A percentile compares a stretch with the other conserved stretches of the same genome.
Evolutionary conservation across 2,797 vertebrate genomes (phyloP).

Genomic region (Crenuchus spilurus): DNA sequence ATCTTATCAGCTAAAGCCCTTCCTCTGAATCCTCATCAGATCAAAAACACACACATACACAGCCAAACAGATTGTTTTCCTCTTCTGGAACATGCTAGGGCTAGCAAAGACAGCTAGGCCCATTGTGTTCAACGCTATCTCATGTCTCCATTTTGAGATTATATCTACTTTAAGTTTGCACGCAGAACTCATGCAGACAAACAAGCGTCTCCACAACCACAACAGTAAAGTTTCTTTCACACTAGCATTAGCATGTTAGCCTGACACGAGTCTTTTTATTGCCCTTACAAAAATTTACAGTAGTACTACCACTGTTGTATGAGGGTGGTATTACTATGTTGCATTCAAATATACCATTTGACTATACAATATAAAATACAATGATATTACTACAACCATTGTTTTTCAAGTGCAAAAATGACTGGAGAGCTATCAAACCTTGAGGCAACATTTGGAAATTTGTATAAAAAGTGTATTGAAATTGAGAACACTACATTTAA

Average conservation of each 20-base stretch:
- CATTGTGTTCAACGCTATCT: slow-evolving; percentile 46
- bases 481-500: too few relatives aligned
- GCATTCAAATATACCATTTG: too few relatives aligned
- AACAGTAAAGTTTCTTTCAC: neutral
- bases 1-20: slow-evolving; percentile 39
- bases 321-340: too few relatives aligned
- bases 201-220: neutral
- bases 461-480: too few relatives aligned
- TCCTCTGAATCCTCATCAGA: slow-evolving; percentile 30
- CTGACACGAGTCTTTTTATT: neutral
- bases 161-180: slow-evolving; percentile 49
- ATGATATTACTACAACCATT: too few relatives aligned
- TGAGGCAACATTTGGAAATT: too few relatives aligned
- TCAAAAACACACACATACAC: neutral
- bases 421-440: too few relatives aligned
- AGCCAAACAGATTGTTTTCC: neutral
- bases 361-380: too few relatives aligned
- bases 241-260: neutral
- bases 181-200: slow-evolving; percentile 41
- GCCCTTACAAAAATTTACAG: too few relatives aligned
- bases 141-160: slow-evolving; percentile 41
- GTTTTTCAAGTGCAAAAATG: too few relatives aligned
- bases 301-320: too few relatives aligned
- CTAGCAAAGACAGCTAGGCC: slow-evolving; percentile 35
- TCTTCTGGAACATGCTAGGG: slow-evolving; percentile 28